Conservation (phyloP, 2,888 invertebrate genomes). For the Malachius bipustulatus region DNA sequence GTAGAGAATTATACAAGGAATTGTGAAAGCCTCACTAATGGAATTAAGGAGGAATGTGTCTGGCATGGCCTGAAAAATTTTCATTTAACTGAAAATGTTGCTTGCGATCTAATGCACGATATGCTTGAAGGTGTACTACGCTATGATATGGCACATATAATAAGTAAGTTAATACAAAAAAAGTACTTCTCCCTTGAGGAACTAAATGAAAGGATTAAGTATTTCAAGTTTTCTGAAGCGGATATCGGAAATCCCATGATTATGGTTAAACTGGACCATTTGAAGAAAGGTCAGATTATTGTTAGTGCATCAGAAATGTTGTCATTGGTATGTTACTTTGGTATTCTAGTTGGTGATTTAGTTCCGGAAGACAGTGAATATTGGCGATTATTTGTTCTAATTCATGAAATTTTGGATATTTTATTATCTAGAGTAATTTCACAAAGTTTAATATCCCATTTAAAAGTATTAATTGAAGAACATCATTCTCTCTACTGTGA, state of each 20-base stretch:
- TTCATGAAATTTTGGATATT: conserved; percentile 7
- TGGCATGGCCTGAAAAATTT: conserved; percentile 4
- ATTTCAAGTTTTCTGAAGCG: conserved; percentile 8
- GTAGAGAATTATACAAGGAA: conserved; percentile 4
- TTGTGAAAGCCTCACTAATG: not conserved
- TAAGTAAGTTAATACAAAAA: conserved; percentile 1
- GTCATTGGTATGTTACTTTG: conserved; percentile 5
- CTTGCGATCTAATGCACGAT: conserved; percentile 6
- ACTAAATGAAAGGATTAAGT: conserved; percentile 7
- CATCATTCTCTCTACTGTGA: no score
- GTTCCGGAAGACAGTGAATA: conserved; percentile 5
- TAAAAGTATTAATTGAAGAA: no score
- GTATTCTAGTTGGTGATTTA: conserved; percentile 9
- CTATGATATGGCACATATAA: conserved; percentile 7
- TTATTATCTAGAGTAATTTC: conserved; percentile 6
- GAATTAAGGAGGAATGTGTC: conserved; percentile 8
- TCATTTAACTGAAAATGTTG: conserved; percentile 4
- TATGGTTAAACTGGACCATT: conserved; percentile 4
- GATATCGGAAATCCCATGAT: conserved; percentile 8
- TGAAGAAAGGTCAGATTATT: conserved; percentile 5
- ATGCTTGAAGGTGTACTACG: conserved; percentile 6
- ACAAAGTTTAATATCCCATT: not conserved
- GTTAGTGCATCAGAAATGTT: conserved; percentile 8
- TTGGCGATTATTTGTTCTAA: conserved; percentile 5
- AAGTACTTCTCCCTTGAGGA: conserved; percentile 6